phyloP scores from a whole-genome alignment of 2,888 invertebrate genomes.

The Temnothorax rugatulus region DNA sequence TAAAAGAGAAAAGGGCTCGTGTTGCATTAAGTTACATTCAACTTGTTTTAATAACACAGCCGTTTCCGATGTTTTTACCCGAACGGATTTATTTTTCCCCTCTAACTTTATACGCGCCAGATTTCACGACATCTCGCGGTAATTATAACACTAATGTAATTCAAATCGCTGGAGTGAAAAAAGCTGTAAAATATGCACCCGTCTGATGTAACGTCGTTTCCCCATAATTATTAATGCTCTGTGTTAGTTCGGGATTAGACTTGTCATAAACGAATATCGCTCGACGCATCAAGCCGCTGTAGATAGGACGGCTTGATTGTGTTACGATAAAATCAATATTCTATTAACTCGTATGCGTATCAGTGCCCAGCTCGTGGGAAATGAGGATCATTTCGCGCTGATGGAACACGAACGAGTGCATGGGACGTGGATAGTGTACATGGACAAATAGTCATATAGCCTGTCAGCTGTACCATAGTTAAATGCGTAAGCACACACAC shows the following conservation, averaged over 20 bases:
- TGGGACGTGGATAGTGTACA: slow-evolving; percentile 26
- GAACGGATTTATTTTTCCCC: background rate
- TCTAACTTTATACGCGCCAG: background rate
- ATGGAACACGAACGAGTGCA: slow-evolving; percentile 29
- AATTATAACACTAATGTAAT: background rate
- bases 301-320: slow-evolving; percentile 20
- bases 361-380: background rate
- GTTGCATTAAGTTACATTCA: slow-evolving; percentile 5
- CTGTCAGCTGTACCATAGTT: slow-evolving; percentile 30
- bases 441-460: slow-evolving; percentile 41
- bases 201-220: background rate
- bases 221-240: background rate
- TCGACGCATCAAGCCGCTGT: background rate
- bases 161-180: background rate
- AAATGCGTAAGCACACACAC: slow-evolving; percentile 9
- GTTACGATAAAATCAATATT: slow-evolving; percentile 55
- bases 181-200: background rate
- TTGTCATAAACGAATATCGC: slow-evolving; percentile 31
- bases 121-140: background rate
- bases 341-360: slow-evolving; percentile 51
- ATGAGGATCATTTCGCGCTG: slow-evolving; percentile 51
- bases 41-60: background rate
- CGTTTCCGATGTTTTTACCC: background rate
- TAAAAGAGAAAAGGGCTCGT: background rate
- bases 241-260: slow-evolving; percentile 29